Base-by-base conservation (phyloP, 2,888 invertebrate species). In the Orthonychiurus folsomi region DNA sequence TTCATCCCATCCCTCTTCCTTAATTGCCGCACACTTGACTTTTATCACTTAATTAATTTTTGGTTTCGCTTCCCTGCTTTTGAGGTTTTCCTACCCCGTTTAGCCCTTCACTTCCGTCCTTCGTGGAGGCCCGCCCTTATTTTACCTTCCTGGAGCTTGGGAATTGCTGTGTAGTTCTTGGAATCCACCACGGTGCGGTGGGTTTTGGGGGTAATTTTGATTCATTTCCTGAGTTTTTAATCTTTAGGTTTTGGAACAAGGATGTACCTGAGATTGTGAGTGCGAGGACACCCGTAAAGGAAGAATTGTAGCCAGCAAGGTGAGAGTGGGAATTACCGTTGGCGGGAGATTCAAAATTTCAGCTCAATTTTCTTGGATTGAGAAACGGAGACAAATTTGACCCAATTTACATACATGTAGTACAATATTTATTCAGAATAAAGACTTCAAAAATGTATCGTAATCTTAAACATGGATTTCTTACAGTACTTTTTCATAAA, bases 11-110 rank as follows among this genome's bases (percentile, higher is more conserved):
- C 3, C 27, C 56, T 56, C 56, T 27, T 27, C 56, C 61, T 65
- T 66, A 66, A 69, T 69, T 66, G 64, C 64, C 63, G 58, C 63
- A 67, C 37, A 69, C 66, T 67, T 65, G 69, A 69, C 67, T 69
- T 68, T 69, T 69, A 69, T 69, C 66, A 65, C 69, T 66, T 69
- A 69, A 67, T 67, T 67, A 67, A 66, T 68, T 70, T 65, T 53
- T 56, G 27, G 21, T 28, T 21, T 28, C 27, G 9, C 37, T 5
- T 37, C 37, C 9, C 9, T 37, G 37, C 5, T 9, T 37, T 15
- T 37, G 37, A 37, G 37, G 37, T 37, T 37, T 37, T 37, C 37
- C 15, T 37, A n/a, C n/a, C n/a, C n/a, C n/a, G n/a, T n/a, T n/a
- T n/a, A n/a, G n/a, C n/a, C n/a, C n/a, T n/a, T n/a, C n/a, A n/a